phyloP scores from a whole-genome alignment of 2,797 vertebrate species.

The Sebastes hubbsi region DNA sequence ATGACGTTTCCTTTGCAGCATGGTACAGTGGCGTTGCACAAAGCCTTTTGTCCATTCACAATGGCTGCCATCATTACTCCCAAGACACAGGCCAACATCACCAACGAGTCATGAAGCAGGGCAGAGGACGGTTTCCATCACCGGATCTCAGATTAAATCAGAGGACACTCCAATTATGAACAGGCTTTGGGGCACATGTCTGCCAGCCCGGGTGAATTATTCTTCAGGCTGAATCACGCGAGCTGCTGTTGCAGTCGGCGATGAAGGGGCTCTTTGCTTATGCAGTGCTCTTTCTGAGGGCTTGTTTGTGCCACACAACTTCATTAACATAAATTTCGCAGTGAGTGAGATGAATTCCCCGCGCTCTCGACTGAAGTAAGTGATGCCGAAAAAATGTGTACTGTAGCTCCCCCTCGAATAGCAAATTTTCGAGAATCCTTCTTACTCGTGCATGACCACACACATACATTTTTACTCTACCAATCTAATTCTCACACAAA shows the following conservation, averaged over 20 bases:
- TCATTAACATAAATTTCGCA: conserved; percentile 46
- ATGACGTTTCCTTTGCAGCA: neutral
- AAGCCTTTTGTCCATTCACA: neutral
- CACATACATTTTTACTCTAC: neutral
- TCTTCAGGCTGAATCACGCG: conserved; percentile 27
- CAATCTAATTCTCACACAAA: neutral
- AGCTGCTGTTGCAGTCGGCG: conserved; percentile 19
- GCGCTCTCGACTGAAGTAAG: neutral
- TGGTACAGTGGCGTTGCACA: neutral
- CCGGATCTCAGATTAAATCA: conserved; percentile 41
- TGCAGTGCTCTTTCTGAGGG: conserved; percentile 37
- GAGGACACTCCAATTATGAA: conserved; percentile 45
- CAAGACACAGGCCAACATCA: neutral
- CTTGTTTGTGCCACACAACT: conserved; percentile 52
- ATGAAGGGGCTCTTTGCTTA: conserved; percentile 42
- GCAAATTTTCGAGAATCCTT: neutral
- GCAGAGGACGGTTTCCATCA: neutral
- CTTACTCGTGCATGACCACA: neutral
- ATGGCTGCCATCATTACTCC: neutral
- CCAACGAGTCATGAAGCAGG: conserved; percentile 1
- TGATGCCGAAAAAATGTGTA: neutral
- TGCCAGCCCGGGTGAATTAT: conserved; percentile 30
- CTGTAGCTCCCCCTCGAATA: neutral
- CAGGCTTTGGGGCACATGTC: conserved; percentile 37
- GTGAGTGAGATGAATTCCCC: conserved; percentile 30